A percentile compares a stretch with the other conserved stretches of the same genome.
Evolutionary conservation across 2,888 invertebrate genomes (phyloP).

Genomic region (Tipula lateralis): DNA sequence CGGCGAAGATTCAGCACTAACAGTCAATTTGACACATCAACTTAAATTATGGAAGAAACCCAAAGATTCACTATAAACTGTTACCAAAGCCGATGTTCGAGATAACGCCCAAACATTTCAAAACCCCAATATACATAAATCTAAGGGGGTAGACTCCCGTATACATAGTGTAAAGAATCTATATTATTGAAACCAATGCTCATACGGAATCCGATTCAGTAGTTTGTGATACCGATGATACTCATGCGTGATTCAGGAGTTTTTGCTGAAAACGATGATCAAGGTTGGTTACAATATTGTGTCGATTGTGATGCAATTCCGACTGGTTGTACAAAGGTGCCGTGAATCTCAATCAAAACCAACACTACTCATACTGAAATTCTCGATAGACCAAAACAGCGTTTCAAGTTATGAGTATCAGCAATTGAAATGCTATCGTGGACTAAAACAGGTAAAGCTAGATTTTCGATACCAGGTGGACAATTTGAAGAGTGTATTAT

Average conservation of each 20-base stretch:
- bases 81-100: constrained; percentile 47
- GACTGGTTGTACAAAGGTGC: constrained; percentile 77
- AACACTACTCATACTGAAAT: constrained; percentile 60
- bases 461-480: constrained; percentile 56
- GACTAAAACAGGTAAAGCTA: constrained; percentile 77
- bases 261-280: constrained; percentile 71
- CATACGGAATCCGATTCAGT: constrained; percentile 79
- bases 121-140: constrained; percentile 69
- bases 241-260: constrained; percentile 69
- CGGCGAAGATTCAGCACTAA: constrained; percentile 60
- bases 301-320: constrained; percentile 75
- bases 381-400: constrained; percentile 60
- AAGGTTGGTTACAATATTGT: constrained; percentile 62
- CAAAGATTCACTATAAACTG: constrained; percentile 45
- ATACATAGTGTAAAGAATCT: constrained; percentile 84
- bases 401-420: constrained; percentile 63
- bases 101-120: constrained; percentile 62
- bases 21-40: constrained; percentile 59
- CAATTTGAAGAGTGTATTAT: constrained; percentile 70
- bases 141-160: constrained; percentile 83
- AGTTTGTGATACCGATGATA: constrained; percentile 68
- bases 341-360: constrained; percentile 65
- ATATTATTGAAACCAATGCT: constrained; percentile 75
- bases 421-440: constrained; percentile 82
- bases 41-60: constrained; percentile 47